Percentiles rank a stretch among this genome's conserved stretches.
These are phyloP conservation scores for Adrianichthys oophorus DNA, from an alignment of 2,797 vertebrate species.

Conservation along the genomic window DNA sequence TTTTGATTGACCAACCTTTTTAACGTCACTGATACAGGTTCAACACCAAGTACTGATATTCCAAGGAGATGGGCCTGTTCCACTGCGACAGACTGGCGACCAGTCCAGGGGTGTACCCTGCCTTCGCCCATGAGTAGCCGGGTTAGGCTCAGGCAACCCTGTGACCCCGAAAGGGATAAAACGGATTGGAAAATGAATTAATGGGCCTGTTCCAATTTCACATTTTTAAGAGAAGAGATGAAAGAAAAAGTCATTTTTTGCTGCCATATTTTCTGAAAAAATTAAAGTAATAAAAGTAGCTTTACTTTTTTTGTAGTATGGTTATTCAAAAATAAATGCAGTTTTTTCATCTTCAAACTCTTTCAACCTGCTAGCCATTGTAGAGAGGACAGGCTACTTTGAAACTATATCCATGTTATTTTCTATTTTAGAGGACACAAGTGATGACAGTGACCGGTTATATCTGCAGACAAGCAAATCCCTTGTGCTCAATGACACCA, in stretches of 20 bases:
- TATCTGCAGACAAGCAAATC: constrained; percentile 42
- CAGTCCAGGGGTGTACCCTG: no score
- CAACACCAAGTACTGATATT: neutral
- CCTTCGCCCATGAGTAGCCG: no score
- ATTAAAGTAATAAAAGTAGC: no score
- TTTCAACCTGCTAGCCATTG: constrained; percentile 1
- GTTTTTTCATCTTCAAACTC: neutral
- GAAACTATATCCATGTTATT: constrained; percentile 62
- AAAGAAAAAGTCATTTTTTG: no score
- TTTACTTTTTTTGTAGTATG: no score
- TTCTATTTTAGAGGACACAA: constrained; percentile 48
- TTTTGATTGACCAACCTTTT: constrained; percentile 1
- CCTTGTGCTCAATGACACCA: constrained; percentile 40
- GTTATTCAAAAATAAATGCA: neutral
- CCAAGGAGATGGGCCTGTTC: neutral
- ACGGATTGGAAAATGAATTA: no score
- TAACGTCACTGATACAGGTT: neutral
- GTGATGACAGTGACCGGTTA: constrained; percentile 37
- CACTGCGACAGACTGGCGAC: no score
- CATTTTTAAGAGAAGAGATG: no score
- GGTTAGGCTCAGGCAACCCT: no score
- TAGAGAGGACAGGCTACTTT: constrained; percentile 15
- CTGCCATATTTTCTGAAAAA: no score
- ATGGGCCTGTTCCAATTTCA: no score
- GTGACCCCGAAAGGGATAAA: no score